Evolutionary conservation across 2,113 vertebrate species (phyloP).

Genomic region (Heliornis fulica): DNA sequence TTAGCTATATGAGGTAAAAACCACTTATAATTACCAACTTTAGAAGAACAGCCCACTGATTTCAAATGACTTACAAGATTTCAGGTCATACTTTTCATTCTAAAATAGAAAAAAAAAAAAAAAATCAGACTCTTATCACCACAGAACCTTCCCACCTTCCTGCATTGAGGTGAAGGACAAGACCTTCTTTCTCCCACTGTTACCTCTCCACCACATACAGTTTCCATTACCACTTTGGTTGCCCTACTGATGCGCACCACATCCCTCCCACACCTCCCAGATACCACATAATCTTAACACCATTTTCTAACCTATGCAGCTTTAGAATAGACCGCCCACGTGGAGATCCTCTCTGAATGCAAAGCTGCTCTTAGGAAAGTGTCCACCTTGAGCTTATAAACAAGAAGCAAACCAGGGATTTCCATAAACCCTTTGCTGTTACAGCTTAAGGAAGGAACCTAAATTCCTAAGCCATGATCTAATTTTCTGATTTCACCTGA

Average conservation of each 20-base stretch:
- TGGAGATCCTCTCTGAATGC: accelerated
- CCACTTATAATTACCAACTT: neutral
- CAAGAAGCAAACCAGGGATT: neutral
- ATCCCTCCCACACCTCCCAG: neutral
- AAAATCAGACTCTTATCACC: neutral
- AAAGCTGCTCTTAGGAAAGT: neutral
- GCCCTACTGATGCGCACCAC: too few species aligned
- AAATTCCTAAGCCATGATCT: neutral
- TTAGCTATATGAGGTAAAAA: neutral
- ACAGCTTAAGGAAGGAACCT: neutral
- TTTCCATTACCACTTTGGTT: accelerated
- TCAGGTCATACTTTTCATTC: neutral
- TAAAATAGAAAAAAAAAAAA: neutral
- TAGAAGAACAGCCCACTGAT: neutral
- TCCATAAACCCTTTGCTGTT: neutral
- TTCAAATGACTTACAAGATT: neutral
- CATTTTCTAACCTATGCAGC: neutral
- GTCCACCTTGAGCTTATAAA: neutral
- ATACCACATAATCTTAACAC: accelerated
- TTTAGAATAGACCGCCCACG: neutral
- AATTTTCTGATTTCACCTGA: neutral
- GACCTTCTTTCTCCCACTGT: neutral
- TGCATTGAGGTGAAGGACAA: neutral
- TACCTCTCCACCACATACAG: too few species aligned
- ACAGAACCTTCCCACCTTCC: neutral